Evolutionary conservation across 2,797 vertebrate genomes (phyloP), one percentile per base, ranked within the genome.

Genomic region (Typhlichthys eigenmanni): DNA sequence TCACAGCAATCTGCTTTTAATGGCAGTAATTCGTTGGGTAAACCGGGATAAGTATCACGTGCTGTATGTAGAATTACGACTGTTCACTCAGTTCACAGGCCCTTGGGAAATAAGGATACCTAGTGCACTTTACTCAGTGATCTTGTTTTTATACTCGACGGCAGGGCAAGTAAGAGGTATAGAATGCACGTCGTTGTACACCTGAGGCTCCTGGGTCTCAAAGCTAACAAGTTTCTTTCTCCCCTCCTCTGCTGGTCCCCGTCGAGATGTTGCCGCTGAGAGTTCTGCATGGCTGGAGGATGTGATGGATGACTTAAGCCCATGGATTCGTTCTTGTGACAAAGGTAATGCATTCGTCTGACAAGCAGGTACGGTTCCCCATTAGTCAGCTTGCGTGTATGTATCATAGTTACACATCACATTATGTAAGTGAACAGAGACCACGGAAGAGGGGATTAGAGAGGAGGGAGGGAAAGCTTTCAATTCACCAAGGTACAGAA

Each of bases 1-100:
- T 38, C 62, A 59, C 13, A 67, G 74, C 75, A 60, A 83, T 87
- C 77, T 71, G 79, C 75, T 85, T 88, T 85, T 82, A 86, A 89
- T 85, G 56, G 81, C 69, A 55, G 73, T 75, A 78, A 80, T 87
- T 84, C 84, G 87, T 85, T 84, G 83, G 73, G 12, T 67, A 47
- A 69, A 68, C 71, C 54, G 53, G 57, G 60, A 66, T 60, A 69
- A 71, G 65, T 79, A 78, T 80, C 77, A 64, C 34, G 68, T 29
- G 24, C 24, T 29, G 24, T 67, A 67, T 47, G 59, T 58, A 54
- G 52, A 17, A 74, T 58, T 11, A 11, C 38, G 65, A 65, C 68
- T 53, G 60, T 68, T 47, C 1, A 13, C 45, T 60, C 12, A 43
- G 57, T 51, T 69, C 52, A 34, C 51, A 54, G 61, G 60, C 43